A percentile compares a stretch with the other conserved stretches of the same genome.
These are phyloP conservation scores for Sclerurus mexicanus DNA, from an alignment of 2,113 vertebrate genomes.

Conservation along the genomic window DNA sequence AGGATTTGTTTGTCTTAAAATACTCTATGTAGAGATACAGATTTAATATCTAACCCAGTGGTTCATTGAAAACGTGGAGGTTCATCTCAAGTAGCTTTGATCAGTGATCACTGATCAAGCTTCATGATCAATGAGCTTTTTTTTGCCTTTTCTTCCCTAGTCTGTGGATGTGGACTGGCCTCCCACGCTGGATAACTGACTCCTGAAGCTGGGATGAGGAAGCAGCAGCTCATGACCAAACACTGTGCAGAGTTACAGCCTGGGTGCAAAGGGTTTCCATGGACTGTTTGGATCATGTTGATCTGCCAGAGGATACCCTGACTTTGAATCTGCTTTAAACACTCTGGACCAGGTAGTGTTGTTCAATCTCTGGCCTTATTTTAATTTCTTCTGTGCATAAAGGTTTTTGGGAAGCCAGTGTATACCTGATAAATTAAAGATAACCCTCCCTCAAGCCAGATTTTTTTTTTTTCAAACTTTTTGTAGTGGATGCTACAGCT, in stretches of 20 bases:
- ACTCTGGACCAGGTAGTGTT: constrained; percentile 25
- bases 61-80: too few species aligned
- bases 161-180: constrained; percentile 98
- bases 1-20: too few species aligned
- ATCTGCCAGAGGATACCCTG: constrained; percentile 39
- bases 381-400: not conserved
- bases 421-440: not conserved
- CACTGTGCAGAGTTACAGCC: not conserved
- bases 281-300: constrained; percentile 70
- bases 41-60: too few species aligned
- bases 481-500: not conserved
- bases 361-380: not conserved
- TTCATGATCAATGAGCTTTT: too few species aligned
- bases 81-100: too few species aligned
- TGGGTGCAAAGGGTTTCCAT: not conserved
- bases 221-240: not conserved
- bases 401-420: not conserved
- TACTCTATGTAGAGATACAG: too few species aligned
- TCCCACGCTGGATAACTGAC: constrained; percentile 83
- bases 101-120: too few species aligned
- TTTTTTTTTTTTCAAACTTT: not conserved
- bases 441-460: not conserved
- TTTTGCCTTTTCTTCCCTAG: constrained; percentile 58
- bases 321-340: not conserved
- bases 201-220: not conserved